Base-by-base conservation (phyloP, 2,113 vertebrate genomes). In the Coptodon rendalli region DNA sequence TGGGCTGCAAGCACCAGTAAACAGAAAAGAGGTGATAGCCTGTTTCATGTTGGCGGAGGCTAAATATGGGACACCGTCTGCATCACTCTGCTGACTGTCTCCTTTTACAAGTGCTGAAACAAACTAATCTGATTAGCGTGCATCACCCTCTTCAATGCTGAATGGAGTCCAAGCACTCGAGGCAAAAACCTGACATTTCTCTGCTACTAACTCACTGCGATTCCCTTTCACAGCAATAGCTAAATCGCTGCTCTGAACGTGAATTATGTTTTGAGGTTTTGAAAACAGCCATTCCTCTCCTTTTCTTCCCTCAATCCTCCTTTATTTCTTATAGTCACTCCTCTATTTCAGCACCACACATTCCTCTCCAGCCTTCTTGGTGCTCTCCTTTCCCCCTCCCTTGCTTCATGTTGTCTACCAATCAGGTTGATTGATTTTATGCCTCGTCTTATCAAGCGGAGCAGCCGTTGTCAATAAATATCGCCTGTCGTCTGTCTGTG, bases 401-500 rank as follows among this genome's bases (percentile, higher is more conserved):
- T 81, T 31, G 57, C 56, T 38, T 54, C 8, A 19, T 66, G 24
- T 61, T 36, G 57, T 86, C 85, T 27, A 82, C 68, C 91, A 92
- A 92, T 93, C 91, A 91, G 73, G 57, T 80, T 94, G 93, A 96
- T 95, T 92, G 94, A 96, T 95, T 95, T 93, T 90, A 92, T 71
- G 82, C 86, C 86, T 87, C n/a, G n/a, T 86, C 93, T 95, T 94
- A 96, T 95, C 94, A 86, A 93, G 89, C 34, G 17, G 82, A 71
- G 90, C 95, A 95, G 92, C 88, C 84, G 29, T 84, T 88, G 86
- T 96, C 92, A 91, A 91, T 95, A 94, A 92, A 93, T 91, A 84
- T 80, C 4, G 52, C 73, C 81, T 38, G 80, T 76, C 36, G 17
- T 54, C 83, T 66, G 85, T 66, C 61, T 29, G n/a, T 34, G 63